Base-by-base conservation (phyloP, 2,888 invertebrate species). In the Cosmia trapezina region DNA sequence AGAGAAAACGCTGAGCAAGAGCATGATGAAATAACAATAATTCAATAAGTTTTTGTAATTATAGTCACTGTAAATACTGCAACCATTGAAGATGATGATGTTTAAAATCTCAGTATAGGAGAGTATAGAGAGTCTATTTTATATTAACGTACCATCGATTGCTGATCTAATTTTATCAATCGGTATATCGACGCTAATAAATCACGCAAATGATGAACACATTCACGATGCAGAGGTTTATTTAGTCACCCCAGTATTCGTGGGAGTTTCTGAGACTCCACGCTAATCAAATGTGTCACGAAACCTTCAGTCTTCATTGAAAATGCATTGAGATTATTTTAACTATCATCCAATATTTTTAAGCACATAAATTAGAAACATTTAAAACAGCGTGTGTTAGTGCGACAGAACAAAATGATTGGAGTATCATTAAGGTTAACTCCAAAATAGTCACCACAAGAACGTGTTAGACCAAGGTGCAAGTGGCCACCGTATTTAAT, bases 151-250 rank as follows among this genome's bases (percentile, higher is more conserved):
- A 9, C 37, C 43, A 74, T 60, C 51, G 43, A 60, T 9, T 33
- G 51, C 19, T 81, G 54, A 76, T 70, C 54, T 64, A 51, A 66
- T 81, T 70, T 47, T n/a, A 64, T 37, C 49, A 28, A 19, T 56
- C 47, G 19, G 51, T 61, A 47, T 49, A 64, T 45, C n/a, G 14
- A 59, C 71, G 66, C 56, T 67, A 71, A 70, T 65, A 56, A 61
- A 64, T 60, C 22, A 28, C 7, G 47, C 54, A 62, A 63, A 70
- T 67, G 66, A 63, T 76, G 51, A 79, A 56, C 71, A 81, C 45
- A 66, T 59, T 66, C 49, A 71, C 22, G 54, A 51, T 56, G 45
- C 45, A 33, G 28, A 51, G 12, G 41, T 51, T 57, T 43, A 47
- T 76, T 68, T 51, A 79, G 59, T 56, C 54, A 60, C 33, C 28